phyloP scores from a whole-genome alignment of 2,888 invertebrate genomes.

The Chrysopilus asiliformis region DNA sequence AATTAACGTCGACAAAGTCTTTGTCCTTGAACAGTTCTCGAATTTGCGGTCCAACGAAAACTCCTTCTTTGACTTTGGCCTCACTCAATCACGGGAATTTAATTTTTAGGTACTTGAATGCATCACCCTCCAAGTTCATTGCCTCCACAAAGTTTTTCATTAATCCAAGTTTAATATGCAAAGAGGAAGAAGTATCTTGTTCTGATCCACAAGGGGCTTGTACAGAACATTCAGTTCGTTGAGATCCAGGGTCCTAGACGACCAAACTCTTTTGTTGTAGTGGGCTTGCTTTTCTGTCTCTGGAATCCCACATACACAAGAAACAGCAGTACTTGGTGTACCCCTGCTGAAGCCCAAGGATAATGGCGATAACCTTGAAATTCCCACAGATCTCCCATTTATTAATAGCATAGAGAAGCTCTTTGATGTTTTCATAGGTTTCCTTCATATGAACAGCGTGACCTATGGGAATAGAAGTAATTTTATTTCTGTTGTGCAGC shows the following conservation, averaged over 20 bases:
- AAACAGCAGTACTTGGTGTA: conserved; percentile 1
- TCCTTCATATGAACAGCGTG: conserved; percentile 4
- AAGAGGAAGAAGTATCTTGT: too few species aligned
- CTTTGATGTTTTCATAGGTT: conserved; percentile 4
- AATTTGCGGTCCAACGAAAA: conserved; percentile 2
- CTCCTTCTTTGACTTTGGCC: not conserved
- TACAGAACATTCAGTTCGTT: not conserved
- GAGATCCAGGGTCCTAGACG: not conserved
- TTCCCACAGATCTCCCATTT: not conserved
- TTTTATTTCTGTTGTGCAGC: conserved; percentile 1
- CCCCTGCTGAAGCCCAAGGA: not conserved
- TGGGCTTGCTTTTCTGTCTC: conserved; percentile 1
- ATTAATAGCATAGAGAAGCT: not conserved
- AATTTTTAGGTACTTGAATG: not conserved
- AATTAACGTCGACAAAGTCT: too few species aligned
- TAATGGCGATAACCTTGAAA: conserved; percentile 1
- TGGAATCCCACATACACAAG: conserved; percentile 3
- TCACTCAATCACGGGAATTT: too few species aligned
- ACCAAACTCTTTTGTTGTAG: not conserved
- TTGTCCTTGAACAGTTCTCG: conserved; percentile 2
- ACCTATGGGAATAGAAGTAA: conserved; percentile 2
- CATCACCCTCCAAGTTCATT: not conserved
- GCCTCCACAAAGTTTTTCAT: conserved; percentile 3
- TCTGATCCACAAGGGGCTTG: too few species aligned
- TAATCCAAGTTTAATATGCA: conserved; percentile 3